phyloP scores from a whole-genome alignment of 53 echinoderm and acorn worm species.

The Stichopus horrens region DNA sequence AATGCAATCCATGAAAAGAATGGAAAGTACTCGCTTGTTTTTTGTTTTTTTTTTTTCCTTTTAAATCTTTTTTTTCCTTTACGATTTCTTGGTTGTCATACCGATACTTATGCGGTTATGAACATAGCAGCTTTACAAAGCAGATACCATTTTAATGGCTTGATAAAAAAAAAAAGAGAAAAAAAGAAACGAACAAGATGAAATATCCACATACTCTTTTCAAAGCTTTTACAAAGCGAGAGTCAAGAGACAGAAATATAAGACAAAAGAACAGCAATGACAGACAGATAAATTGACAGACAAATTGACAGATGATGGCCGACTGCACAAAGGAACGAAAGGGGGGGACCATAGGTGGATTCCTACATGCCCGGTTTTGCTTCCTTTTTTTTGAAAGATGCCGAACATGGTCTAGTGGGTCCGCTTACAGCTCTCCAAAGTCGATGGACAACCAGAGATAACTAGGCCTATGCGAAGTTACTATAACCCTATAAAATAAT shows the following conservation, averaged over 20 bases:
- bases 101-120: background rate
- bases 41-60: no score
- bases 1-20: constrained; percentile 33
- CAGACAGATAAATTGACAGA: background rate
- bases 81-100: background rate
- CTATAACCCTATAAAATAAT: no score
- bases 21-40: background rate
- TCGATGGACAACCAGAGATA: no score
- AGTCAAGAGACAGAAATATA: background rate
- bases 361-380: no score
- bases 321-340: background rate
- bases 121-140: background rate
- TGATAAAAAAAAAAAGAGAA: no score
- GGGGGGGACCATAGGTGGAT: no score
- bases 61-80: no score
- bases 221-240: background rate
- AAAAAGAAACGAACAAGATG: no score
- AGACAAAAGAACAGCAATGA: background rate
- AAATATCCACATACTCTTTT: background rate
- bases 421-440: no score
- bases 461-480: no score
- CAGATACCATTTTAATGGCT: background rate
- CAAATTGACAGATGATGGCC: background rate
- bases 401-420: no score
- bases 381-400: no score